Conservation (phyloP, 2,888 invertebrate species). For the Caenorhabditis japonica region DNA sequence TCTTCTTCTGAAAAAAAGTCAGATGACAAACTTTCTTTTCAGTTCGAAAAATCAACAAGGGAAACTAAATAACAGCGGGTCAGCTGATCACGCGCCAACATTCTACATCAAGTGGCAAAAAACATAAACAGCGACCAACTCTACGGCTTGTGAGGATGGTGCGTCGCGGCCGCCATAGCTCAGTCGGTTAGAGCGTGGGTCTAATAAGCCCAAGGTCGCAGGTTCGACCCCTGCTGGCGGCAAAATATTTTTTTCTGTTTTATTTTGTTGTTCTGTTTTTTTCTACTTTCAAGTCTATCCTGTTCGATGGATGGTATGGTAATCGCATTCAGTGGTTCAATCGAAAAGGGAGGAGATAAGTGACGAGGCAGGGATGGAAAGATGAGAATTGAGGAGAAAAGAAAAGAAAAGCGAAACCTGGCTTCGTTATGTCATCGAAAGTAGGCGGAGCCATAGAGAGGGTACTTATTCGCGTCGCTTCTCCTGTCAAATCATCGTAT, state of each 20-base stretch:
- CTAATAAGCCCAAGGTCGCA: slow-evolving; percentile 77
- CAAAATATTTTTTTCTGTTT: slow-evolving; percentile 59
- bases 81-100: slow-evolving; percentile 12
- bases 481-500: slow-evolving; percentile 27
- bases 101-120: neutral
- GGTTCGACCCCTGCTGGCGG: slow-evolving; percentile 76
- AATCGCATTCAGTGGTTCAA: slow-evolving; percentile 40
- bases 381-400: neutral
- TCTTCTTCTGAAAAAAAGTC: slow-evolving; percentile 2
- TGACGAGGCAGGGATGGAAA: no score
- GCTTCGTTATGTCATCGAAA: slow-evolving; percentile 49
- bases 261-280: neutral
- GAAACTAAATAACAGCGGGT: neutral
- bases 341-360: neutral
- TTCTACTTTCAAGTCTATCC: neutral
- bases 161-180: slow-evolving; percentile 64
- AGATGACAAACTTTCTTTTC: slow-evolving; percentile 32
- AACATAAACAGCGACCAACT: slow-evolving; percentile 5
- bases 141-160: neutral
- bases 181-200: slow-evolving; percentile 77
- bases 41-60: neutral
- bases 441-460: slow-evolving; percentile 28
- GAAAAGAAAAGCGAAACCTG: slow-evolving; percentile 37
- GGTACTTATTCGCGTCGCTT: slow-evolving; percentile 39
- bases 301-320: slow-evolving; percentile 24